Conservation (phyloP, 2,797 vertebrate species). For the Spinus olivaceus region DNA sequence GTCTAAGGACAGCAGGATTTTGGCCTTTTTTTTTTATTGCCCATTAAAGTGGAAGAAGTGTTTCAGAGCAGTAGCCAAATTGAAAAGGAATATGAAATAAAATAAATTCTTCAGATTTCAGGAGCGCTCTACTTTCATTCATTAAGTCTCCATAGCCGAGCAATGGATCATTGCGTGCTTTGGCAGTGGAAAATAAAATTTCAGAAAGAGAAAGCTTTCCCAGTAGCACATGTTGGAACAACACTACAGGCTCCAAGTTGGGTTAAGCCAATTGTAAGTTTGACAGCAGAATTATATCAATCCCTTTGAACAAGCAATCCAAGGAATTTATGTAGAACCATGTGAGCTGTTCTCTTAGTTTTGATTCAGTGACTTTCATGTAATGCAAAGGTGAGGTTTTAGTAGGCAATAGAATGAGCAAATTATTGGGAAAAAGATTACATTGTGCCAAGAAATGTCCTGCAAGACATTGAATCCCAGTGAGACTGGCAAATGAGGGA, state of each 20-base stretch:
- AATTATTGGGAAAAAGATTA: neutral
- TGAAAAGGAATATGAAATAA: slow-evolving; percentile 12
- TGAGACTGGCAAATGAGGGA: neutral
- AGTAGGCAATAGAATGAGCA: neutral
- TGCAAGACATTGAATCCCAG: neutral
- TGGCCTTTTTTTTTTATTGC: neutral
- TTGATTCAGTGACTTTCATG: neutral
- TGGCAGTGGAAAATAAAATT: slow-evolving; percentile 35
- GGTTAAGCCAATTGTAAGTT: slow-evolving; percentile 3
- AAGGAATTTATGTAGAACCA: neutral
- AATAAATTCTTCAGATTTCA: neutral
- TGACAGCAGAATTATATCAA: slow-evolving; percentile 27
- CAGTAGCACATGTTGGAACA: slow-evolving; percentile 5
- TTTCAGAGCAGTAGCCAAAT: neutral
- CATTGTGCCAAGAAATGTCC: neutral
- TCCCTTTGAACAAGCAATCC: slow-evolving; percentile 3
- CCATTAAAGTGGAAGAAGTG: neutral
- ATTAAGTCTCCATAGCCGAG: neutral
- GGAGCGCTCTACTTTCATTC: neutral
- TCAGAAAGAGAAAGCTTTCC: neutral
- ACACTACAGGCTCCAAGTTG: neutral
- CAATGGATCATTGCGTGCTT: neutral
- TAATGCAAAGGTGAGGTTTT: neutral
- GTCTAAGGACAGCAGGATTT: neutral
- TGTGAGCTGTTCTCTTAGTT: neutral